A percentile compares a stretch with the other conserved stretches of the same genome.
These are phyloP conservation scores for Stictonetta naevosa DNA, from an alignment of 2,113 vertebrate genomes.

Conservation along the genomic window DNA sequence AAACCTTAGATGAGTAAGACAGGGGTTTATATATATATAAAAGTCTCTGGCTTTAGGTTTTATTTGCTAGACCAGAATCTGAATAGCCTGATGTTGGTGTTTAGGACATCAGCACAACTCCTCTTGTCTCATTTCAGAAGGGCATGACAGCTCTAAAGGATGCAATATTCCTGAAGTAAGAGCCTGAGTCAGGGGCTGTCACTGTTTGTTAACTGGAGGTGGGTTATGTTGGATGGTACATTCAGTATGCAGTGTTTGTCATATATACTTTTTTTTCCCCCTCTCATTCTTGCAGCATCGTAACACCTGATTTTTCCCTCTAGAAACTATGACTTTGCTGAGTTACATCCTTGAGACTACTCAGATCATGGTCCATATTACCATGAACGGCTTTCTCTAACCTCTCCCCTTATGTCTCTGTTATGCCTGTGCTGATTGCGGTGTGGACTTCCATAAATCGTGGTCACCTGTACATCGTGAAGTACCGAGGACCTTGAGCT, in stretches of 20 bases:
- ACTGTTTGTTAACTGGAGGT: neutral
- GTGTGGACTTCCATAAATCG: neutral
- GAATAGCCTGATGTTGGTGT: neutral
- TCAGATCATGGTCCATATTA: neutral
- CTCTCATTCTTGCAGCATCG: neutral
- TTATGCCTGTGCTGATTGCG: neutral
- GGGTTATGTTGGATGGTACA: neutral
- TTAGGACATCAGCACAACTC: neutral
- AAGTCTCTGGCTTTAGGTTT: neutral
- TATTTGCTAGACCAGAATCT: constrained; percentile 9
- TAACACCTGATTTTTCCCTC: neutral
- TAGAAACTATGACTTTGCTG: neutral
- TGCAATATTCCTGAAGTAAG: neutral
- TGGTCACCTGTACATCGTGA: neutral
- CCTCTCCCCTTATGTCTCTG: neutral
- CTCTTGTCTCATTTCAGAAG: neutral
- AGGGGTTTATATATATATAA: neutral
- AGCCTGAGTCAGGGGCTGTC: constrained; percentile 17
- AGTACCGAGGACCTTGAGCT: neutral
- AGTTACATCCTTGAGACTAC: neutral
- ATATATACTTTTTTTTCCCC: neutral
- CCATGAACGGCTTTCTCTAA: neutral
- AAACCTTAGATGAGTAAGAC: neutral
- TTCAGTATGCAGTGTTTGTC: neutral
- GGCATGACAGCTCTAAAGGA: neutral